Evolutionary conservation across 1,140 invertebrate genomes (phyloP).

Genomic region (Drosophila kepulauana): DNA sequence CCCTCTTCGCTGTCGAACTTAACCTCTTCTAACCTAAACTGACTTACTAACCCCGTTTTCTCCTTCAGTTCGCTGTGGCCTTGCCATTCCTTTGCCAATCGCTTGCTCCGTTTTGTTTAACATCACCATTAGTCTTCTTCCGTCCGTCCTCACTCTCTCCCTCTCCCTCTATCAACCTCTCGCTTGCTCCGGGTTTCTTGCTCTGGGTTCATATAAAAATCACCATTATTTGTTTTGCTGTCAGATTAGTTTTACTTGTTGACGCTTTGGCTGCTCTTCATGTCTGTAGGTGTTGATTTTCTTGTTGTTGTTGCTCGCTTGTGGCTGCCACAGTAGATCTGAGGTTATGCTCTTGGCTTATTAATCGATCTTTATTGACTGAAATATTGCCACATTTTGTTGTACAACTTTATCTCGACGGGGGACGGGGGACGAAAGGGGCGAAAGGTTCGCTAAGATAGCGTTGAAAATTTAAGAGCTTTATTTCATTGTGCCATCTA

Average conservation of each 20-base stretch:
- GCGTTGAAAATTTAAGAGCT: background rate
- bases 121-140: slow-evolving; percentile 60
- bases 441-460: background rate
- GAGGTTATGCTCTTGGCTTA: slow-evolving; percentile 13
- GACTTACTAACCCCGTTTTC: slow-evolving; percentile 56
- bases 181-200: background rate
- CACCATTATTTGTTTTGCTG: slow-evolving; percentile 73
- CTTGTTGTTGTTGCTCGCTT: slow-evolving; percentile 51
- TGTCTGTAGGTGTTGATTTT: slow-evolving; percentile 54
- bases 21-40: slow-evolving; percentile 28
- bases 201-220: slow-evolving; percentile 57
- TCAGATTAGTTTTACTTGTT: slow-evolving; percentile 78
- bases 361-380: slow-evolving; percentile 29
- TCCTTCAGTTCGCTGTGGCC: background rate
- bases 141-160: slow-evolving; percentile 2
- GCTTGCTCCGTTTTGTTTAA: slow-evolving; percentile 51
- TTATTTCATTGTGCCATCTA: slow-evolving; percentile 4
- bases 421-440: too few species aligned
- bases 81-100: slow-evolving; percentile 17
- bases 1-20: slow-evolving; percentile 1
- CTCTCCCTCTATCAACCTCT: background rate
- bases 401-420: slow-evolving; percentile 8
- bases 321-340: slow-evolving; percentile 32
- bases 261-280: slow-evolving; percentile 48
- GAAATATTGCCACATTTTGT: slow-evolving; percentile 20